These are phyloP conservation scores for Empis livida DNA, from an alignment of 2,888 invertebrate species.

Conservation along the genomic window DNA sequence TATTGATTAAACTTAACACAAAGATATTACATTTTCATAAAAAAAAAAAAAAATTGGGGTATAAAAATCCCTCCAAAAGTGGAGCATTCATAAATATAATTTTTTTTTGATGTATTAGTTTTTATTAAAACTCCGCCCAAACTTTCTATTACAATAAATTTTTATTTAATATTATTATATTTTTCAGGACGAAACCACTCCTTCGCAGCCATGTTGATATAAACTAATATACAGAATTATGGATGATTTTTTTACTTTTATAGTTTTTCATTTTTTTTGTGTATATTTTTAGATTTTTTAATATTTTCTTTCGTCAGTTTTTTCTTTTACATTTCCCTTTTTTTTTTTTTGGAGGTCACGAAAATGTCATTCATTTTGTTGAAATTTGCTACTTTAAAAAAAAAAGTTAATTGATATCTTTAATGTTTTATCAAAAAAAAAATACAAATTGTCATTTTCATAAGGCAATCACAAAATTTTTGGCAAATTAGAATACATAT, in stretches of 20 bases:
- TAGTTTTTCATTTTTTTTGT: background rate
- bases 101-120: no score
- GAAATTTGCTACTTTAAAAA: background rate
- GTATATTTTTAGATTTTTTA: background rate
- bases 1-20: no score
- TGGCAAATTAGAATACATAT: no score
- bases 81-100: no score
- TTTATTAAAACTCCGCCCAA: constrained; percentile 10
- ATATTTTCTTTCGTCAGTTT: no score
- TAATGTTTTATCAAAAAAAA: no score
- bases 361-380: constrained; percentile 11
- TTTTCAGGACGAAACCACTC: constrained; percentile 24
- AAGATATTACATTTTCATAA: no score
- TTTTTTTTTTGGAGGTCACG: constrained; percentile 9
- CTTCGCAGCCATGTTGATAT: constrained; percentile 33
- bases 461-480: no score
- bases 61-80: no score
- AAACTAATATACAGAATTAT: background rate
- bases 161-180: background rate
- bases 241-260: background rate
- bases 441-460: no score
- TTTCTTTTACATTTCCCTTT: background rate
- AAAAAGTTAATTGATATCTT: no score
- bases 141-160: background rate
- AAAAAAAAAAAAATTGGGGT: no score